phyloP scores from a whole-genome alignment of 2,113 vertebrate species.

The Gymnobelideus leadbeateri region DNA sequence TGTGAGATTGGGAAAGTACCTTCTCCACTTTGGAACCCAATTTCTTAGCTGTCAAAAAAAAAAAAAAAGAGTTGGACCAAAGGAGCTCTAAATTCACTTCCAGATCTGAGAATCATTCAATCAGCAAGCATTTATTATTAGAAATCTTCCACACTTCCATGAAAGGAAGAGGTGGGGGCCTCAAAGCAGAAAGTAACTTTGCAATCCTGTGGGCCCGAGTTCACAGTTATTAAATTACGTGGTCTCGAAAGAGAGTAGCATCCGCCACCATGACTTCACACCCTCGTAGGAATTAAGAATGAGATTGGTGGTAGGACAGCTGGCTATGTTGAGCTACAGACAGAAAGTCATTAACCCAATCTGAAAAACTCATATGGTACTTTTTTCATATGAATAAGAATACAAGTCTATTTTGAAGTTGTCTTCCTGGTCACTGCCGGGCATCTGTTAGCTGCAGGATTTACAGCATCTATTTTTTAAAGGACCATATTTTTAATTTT shows the following conservation, averaged over 20 bases:
- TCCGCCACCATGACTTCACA: constrained; percentile 30
- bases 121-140: background rate
- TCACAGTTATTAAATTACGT: constrained; percentile 57
- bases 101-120: background rate
- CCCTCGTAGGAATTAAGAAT: constrained; percentile 56
- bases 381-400: constrained; percentile 71
- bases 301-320: constrained; percentile 23
- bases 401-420: constrained; percentile 72
- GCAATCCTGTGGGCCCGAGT: constrained; percentile 58
- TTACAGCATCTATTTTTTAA: constrained; percentile 8
- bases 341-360: constrained; percentile 67
- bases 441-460: constrained; percentile 62
- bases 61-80: background rate
- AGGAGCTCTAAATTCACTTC: background rate
- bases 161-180: constrained; percentile 34
- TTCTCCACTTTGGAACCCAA: background rate
- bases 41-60: background rate
- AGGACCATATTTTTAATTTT: background rate
- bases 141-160: constrained; percentile 38
- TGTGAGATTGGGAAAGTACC: background rate
- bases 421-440: constrained; percentile 64
- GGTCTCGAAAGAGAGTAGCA: constrained; percentile 46
- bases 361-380: constrained; percentile 66
- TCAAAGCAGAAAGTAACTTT: constrained; percentile 57
- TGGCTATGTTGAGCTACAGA: constrained; percentile 40